Percentiles rank a stretch among this genome's conserved stretches.
Evolutionary conservation across 1,140 invertebrate species (phyloP).

Genomic region (Caerostris extrusa): DNA sequence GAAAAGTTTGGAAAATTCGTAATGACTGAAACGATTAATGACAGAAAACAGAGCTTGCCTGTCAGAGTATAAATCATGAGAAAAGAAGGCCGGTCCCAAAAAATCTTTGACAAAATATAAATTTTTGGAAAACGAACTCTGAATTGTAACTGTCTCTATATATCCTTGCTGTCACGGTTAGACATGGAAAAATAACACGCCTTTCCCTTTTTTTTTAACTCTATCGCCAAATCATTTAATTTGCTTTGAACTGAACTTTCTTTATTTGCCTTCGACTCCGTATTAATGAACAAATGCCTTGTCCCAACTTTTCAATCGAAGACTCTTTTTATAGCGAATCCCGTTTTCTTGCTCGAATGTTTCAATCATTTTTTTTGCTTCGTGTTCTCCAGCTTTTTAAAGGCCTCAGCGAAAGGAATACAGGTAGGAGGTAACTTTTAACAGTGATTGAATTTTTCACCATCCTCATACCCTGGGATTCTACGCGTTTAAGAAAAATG

Average conservation of each 20-base stretch:
- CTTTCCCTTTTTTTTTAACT: constrained; percentile 54
- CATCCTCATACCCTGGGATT: constrained; percentile 38
- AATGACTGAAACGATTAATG: constrained; percentile 64
- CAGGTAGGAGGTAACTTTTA: constrained; percentile 75
- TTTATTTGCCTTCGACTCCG: constrained; percentile 30
- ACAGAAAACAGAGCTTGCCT: constrained; percentile 39
- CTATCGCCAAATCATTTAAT: constrained; percentile 69
- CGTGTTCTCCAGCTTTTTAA: constrained; percentile 49
- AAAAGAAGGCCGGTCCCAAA: constrained; percentile 22
- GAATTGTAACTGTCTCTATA: constrained; percentile 68
- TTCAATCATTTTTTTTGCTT: constrained; percentile 2
- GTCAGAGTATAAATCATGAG: constrained; percentile 59
- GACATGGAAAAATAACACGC: constrained; percentile 75
- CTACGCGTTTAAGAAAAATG: constrained; percentile 19
- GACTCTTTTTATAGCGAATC: constrained; percentile 36
- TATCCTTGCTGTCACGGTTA: constrained; percentile 69
- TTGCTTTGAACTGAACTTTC: constrained; percentile 60
- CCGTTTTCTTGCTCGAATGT: constrained; percentile 40
- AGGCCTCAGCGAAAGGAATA: constrained; percentile 3
- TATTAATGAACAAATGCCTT: constrained; percentile 77
- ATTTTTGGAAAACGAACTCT: constrained; percentile 7
- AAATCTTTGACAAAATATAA: constrained; percentile 32
- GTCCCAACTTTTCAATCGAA: constrained; percentile 54
- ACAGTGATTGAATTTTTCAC: constrained; percentile 74
- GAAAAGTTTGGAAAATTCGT: constrained; percentile 23